phyloP scores from a whole-genome alignment of 2,113 vertebrate genomes.

The Eptesicus fuscus region DNA sequence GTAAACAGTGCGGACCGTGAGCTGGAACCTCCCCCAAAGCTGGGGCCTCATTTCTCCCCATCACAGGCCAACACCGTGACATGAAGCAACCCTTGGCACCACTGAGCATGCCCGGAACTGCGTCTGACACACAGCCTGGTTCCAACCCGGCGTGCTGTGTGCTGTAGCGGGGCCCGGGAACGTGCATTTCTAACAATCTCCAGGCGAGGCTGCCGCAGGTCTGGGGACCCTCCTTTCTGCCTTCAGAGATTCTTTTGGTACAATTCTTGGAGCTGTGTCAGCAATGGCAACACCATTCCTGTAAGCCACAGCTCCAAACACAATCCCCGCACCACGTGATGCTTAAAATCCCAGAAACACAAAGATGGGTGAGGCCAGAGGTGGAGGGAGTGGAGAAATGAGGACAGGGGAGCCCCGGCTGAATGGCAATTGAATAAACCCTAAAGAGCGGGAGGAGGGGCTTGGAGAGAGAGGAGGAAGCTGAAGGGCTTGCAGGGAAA shows the following conservation, averaged over 20 bases:
- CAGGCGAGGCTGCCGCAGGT: neutral
- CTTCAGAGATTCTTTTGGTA: neutral
- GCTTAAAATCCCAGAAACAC: neutral
- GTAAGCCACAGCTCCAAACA: neutral
- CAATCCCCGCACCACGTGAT: neutral
- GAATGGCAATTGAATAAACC: neutral
- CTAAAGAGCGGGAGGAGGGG: neutral
- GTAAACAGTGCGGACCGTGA: neutral
- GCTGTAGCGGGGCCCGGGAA: neutral
- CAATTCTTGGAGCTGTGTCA: neutral
- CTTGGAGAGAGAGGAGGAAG: neutral
- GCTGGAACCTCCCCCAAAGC: neutral
- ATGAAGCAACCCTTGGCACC: neutral
- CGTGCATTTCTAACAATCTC: neutral
- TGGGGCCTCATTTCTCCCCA: neutral
- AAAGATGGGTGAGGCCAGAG: neutral
- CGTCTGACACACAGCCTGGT: no score
- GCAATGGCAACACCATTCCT: neutral
- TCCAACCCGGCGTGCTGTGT: neutral
- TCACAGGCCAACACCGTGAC: no score
- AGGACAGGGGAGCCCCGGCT: neutral
- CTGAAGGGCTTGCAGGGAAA: neutral
- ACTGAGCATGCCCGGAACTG: accelerated
- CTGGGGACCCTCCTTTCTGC: neutral
- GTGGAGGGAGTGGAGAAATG: neutral